A percentile compares a stretch with the other conserved stretches of the same genome.
Evolutionary conservation across 2,797 vertebrate genomes (phyloP).

Genomic region (Eremophila alpestris): DNA sequence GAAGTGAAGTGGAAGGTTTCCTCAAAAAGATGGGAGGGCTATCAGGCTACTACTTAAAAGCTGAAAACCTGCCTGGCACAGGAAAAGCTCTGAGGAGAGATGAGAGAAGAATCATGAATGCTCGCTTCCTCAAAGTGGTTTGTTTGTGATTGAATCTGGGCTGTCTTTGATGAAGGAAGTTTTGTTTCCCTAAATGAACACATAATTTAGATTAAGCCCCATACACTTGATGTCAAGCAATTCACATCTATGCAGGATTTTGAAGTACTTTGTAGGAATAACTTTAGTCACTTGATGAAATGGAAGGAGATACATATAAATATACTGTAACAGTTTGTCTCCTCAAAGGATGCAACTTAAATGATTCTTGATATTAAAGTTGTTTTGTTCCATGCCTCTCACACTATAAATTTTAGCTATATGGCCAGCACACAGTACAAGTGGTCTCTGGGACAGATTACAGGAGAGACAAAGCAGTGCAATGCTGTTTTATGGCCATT

Average conservation of each 20-base stretch:
- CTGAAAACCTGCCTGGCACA: background rate
- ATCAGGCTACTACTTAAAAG: background rate
- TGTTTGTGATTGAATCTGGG: background rate
- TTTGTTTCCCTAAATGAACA: background rate
- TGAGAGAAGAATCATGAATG: rapidly evolving
- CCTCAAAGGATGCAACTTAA: background rate
- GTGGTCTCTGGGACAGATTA: background rate
- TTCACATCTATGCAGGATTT: background rate
- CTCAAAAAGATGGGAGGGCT: background rate
- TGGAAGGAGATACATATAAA: background rate
- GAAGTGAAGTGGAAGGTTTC: background rate
- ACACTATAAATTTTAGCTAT: background rate
- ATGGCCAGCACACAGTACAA: background rate
- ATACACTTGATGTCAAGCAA: background rate
- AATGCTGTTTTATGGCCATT: background rate
- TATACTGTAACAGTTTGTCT: background rate
- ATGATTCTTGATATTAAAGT: background rate
- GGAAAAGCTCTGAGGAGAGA: background rate
- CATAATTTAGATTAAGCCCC: background rate
- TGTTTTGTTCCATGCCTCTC: background rate
- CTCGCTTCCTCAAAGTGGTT: background rate
- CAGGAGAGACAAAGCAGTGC: background rate
- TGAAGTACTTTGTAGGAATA: background rate
- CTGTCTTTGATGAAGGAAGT: background rate
- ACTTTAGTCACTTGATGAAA: background rate